A percentile compares a stretch with the other conserved stretches of the same genome.
Conservation (phyloP, 2,888 invertebrate species). For the Brenthis ino region DNA sequence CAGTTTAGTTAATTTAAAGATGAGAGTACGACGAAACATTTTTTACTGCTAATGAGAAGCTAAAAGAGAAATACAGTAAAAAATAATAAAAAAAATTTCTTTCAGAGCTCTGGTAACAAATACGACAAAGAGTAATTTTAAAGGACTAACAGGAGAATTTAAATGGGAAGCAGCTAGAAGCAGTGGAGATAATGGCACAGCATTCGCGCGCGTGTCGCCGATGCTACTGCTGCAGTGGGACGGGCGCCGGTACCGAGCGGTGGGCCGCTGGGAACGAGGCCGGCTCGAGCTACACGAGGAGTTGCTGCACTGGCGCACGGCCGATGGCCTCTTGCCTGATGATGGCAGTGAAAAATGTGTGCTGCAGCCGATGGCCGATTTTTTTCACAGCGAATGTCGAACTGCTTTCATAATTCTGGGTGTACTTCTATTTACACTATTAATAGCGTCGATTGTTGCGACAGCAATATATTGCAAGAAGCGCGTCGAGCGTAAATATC, state of each 20-base stretch:
- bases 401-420: slow-evolving; percentile 82
- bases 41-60: too few relatives aligned
- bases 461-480: slow-evolving; percentile 58
- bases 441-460: slow-evolving; percentile 52
- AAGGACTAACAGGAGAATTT: slow-evolving; percentile 63
- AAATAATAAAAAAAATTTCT: not conserved
- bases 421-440: slow-evolving; percentile 50
- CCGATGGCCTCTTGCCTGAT: slow-evolving; percentile 84
- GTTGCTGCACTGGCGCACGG: slow-evolving; percentile 84
- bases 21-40: too few relatives aligned
- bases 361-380: slow-evolving; percentile 85
- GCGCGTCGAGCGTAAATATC: slow-evolving; percentile 61
- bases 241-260: slow-evolving; percentile 75
- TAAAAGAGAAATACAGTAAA: too few relatives aligned
- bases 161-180: slow-evolving; percentile 49
- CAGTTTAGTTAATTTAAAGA: too few relatives aligned
- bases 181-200: slow-evolving; percentile 34
- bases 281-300: slow-evolving; percentile 90
- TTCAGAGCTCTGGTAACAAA: slow-evolving; percentile 47
- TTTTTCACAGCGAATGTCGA: slow-evolving; percentile 87
- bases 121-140: slow-evolving; percentile 47
- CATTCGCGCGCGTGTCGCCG: slow-evolving; percentile 43
- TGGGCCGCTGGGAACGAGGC: slow-evolving; percentile 87
- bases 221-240: slow-evolving; percentile 84
- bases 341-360: slow-evolving; percentile 86